Conservation (phyloP, 2,797 vertebrate genomes). For the Simalia tracyae region DNA sequence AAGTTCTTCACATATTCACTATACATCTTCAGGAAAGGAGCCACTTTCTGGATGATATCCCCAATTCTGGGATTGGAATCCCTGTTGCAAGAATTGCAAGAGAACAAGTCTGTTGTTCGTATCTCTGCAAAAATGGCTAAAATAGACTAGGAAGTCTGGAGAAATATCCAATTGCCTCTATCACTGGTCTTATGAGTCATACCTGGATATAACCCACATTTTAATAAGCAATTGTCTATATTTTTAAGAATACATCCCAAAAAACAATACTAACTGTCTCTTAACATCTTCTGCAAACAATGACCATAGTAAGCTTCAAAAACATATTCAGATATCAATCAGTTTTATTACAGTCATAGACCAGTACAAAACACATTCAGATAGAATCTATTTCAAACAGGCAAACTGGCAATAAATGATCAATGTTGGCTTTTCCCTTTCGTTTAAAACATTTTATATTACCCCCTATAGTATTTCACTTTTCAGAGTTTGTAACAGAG, state of each 20-base stretch:
- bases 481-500: background rate
- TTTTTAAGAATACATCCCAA: background rate
- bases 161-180: background rate
- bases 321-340: background rate
- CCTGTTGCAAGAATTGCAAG: constrained; percentile 67
- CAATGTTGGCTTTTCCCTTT: background rate
- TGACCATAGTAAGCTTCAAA: background rate
- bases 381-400: background rate
- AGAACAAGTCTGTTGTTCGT: background rate
- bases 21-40: constrained; percentile 91
- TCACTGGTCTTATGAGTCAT: background rate
- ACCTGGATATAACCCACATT: background rate
- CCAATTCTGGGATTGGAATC: constrained; percentile 78
- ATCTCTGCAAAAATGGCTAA: background rate
- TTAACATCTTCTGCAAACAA: background rate
- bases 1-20: constrained; percentile 87
- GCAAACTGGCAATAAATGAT: background rate
- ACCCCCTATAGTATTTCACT: background rate
- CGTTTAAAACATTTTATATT: background rate
- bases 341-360: background rate
- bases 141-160: background rate
- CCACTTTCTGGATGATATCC: constrained; percentile 83
- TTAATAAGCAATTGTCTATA: background rate
- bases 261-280: background rate
- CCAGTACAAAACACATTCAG: background rate